Evolutionary conservation across 2,888 invertebrate genomes (phyloP).

Genomic region (Phyllotreta cruciferae): DNA sequence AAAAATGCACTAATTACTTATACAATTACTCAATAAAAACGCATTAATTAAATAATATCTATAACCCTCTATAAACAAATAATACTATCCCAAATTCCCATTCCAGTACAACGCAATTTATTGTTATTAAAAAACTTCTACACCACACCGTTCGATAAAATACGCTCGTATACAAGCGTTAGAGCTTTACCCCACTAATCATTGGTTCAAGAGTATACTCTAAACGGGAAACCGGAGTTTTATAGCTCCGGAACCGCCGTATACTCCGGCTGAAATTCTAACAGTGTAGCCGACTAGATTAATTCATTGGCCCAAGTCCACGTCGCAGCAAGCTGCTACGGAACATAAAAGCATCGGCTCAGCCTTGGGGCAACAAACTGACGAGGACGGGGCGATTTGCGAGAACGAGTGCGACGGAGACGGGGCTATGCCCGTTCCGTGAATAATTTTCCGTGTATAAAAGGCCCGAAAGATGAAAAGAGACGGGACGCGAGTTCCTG

Average conservation of each 20-base stretch:
- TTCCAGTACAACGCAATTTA: slow-evolving; percentile 15
- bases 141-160: slow-evolving; percentile 42
- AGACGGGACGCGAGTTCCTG: slow-evolving; percentile 30
- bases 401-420: slow-evolving; percentile 18
- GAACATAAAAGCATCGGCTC: slow-evolving; percentile 49
- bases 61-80: too few relatives aligned
- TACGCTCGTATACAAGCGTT: slow-evolving; percentile 39
- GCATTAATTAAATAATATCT: too few relatives aligned
- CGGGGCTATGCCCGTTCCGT: slow-evolving; percentile 19
- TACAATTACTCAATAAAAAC: too few relatives aligned
- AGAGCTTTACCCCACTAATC: slow-evolving; percentile 50
- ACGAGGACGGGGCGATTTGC: slow-evolving; percentile 28
- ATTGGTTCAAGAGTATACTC: slow-evolving; percentile 49
- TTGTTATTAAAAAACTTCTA: slow-evolving; percentile 26
- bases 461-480: slow-evolving; percentile 16
- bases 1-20: too few relatives aligned
- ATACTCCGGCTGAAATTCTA: slow-evolving; percentile 35
- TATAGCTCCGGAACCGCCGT: background rate
- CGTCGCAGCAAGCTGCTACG: slow-evolving; percentile 51
- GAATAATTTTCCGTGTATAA: slow-evolving; percentile 30
- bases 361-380: slow-evolving; percentile 47
- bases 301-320: slow-evolving; percentile 52
- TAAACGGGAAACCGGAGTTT: slow-evolving; percentile 34
- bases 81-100: slow-evolving; percentile 26
- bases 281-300: slow-evolving; percentile 50